Base-by-base conservation (phyloP, 2,797 vertebrate species). In the Phrynocephalus guinanensis region DNA sequence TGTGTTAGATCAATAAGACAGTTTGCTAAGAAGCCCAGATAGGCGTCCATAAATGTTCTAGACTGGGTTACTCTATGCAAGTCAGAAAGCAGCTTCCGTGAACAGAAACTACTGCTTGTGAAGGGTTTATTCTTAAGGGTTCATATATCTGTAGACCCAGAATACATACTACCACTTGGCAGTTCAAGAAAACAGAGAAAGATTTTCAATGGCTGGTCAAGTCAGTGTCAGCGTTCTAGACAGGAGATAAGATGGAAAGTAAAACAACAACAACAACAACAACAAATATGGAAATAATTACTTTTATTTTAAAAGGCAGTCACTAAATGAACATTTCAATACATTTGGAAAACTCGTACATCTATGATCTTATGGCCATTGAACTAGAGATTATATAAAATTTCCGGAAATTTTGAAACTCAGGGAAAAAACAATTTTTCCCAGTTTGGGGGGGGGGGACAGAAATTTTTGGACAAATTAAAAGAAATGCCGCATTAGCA, bases 1-100 rank as follows among this genome's bases (percentile, higher is more conserved):
- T 48, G 95, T 93, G 94, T 95, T 97, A 95, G 96, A 97, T 98
- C 97, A 97, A 97, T 96, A 95, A 96, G 96, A 97, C 96, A 96
- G 94, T 95, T 94, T 89, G 92, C 95, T 93, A 95, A 95, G 93
- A 93, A 91, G 95, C 95, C 95, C 91, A 93, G 93, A 92, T 84
- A 82, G 75, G 92, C 95, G 93, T 94, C 96, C 96, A 94, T 90
- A 91, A 94, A 88, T 90, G 88, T 89, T 85, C 95, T 96, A 95
- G 95, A 91, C 95, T 95, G 96, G 94, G 94, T 95, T 94, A 90
- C 93, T 92, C 93, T 95, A 94, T 92, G 5, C 90, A 90, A 85
- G 91, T 92, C 92, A 90, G 92, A 90, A 95, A 93, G 92, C 88
- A 83, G 67, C 6, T 33, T 18, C 50, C 78, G 30, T 24, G 26